Conservation (phyloP, 2,888 invertebrate species). For the Pristionchus mayeri region DNA sequence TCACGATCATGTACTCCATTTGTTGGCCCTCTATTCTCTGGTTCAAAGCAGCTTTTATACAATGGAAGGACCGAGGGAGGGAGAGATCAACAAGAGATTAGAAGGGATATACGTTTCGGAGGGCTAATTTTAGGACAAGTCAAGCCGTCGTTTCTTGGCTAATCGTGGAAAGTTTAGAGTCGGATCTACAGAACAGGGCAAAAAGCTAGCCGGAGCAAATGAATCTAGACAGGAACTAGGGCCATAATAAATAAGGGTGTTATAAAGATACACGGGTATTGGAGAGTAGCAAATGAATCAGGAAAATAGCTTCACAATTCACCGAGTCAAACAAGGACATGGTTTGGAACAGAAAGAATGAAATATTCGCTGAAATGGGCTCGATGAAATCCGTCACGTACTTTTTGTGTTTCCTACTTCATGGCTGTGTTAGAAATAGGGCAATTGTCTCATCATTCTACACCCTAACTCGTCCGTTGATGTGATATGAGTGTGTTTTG, state of each 20-base stretch:
- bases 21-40: neutral
- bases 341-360: neutral
- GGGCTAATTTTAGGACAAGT: neutral
- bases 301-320: neutral
- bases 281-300: neutral
- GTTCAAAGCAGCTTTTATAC: conserved; percentile 41
- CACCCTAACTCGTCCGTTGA: too few species aligned
- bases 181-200: neutral
- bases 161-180: neutral
- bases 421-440: too few species aligned
- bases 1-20: neutral
- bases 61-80: conserved; percentile 1
- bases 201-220: neutral
- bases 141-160: neutral
- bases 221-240: conserved; percentile 5
- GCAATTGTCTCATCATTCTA: too few species aligned
- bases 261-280: neutral
- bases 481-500: too few species aligned
- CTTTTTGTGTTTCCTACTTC: conserved; percentile 92
- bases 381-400: conserved; percentile 86
- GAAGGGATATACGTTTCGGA: conserved; percentile 15
- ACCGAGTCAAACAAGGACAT: neutral
- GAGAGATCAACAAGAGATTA: conserved; percentile 40
- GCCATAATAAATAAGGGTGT: neutral
- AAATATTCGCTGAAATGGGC: neutral